Evolutionary conservation across 2,888 invertebrate species (phyloP), one percentile per base, ranked within the genome.

Genomic region (Pasiphila rectangulata): DNA sequence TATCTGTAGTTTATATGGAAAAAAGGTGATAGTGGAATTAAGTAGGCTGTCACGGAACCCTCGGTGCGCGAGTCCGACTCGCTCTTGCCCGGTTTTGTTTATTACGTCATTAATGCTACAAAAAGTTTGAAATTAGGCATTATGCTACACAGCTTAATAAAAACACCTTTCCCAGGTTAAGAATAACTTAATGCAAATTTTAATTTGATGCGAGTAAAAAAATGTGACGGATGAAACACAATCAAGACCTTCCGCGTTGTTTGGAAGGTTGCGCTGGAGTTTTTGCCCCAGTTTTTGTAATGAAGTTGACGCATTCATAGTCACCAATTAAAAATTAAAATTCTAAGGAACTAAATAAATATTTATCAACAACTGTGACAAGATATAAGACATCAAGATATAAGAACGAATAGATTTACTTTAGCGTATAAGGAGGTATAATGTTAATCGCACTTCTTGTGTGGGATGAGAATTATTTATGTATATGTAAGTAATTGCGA

Each of bases 311-410:
- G 59, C 59, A 55, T 65, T 62, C 69, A 64, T 66, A 68, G 63
- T 57, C 70, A 68, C 72, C 64, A 67, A 72, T 69, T 70, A 69
- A 71, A 68, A 79, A 81, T 83, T 78, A 81, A 77, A 75, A 78
- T 78, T 74, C 75, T 70, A 74, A 61, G 61, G 63, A 64, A 58
- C 54, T 60, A 63, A 69, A 74, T 72, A 65, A 71, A 77, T 63
- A 68, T 43, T 47, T 45, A 52, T 12, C 21, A 40, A 64, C 57
- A 64, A 71, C 67, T 73, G 70, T 74, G 75, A 75, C 77, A 74
- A 64, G 70, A 70, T 64, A 69, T n/a, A n/a, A n/a, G n/a, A n/a
- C n/a, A 64, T 67, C 58, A 58, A 75, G 73, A 64, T 72, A 81
- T 79, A 74, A 82, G 75, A 79, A 83, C 79, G 78, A 71, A 63